phyloP scores from a whole-genome alignment of 2,797 vertebrate genomes.

The Gastrophryne carolinensis region DNA sequence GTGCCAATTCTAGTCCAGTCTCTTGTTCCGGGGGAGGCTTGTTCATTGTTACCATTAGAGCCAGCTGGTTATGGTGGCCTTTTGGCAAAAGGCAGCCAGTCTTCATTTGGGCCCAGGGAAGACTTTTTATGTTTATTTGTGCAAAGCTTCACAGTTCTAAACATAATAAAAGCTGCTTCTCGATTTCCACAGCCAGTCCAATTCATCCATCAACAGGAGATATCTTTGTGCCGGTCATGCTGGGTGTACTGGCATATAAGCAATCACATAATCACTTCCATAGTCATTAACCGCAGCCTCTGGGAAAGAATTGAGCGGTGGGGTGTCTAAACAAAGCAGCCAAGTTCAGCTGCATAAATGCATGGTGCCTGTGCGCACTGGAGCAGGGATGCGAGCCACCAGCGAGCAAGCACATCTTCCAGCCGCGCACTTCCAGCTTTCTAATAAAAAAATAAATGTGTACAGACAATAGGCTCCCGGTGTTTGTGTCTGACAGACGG shows the following conservation, averaged over 20 bases:
- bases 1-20: too few relatives aligned
- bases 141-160: neutral
- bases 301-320: conserved; percentile 27
- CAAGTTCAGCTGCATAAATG: conserved; percentile 10
- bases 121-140: too few relatives aligned
- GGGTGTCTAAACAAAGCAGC: conserved; percentile 17
- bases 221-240: neutral
- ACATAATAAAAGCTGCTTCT: neutral
- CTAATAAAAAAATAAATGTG: conserved; percentile 21
- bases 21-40: too few relatives aligned
- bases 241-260: neutral
- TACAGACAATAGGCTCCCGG: neutral
- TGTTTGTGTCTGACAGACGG: conserved; percentile 9
- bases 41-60: too few relatives aligned
- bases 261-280: conserved; percentile 32
- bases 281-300: conserved; percentile 32
- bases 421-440: neutral
- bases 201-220: conserved; percentile 14
- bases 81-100: too few relatives aligned
- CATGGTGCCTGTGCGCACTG: conserved; percentile 8
- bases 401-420: conserved; percentile 1
- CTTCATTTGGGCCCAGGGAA: too few relatives aligned
- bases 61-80: too few relatives aligned
- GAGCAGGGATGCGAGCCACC: conserved; percentile 11
- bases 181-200: neutral